Evolutionary conservation across 2,797 vertebrate genomes (phyloP).

Genomic region (Thamnophis elegans): DNA sequence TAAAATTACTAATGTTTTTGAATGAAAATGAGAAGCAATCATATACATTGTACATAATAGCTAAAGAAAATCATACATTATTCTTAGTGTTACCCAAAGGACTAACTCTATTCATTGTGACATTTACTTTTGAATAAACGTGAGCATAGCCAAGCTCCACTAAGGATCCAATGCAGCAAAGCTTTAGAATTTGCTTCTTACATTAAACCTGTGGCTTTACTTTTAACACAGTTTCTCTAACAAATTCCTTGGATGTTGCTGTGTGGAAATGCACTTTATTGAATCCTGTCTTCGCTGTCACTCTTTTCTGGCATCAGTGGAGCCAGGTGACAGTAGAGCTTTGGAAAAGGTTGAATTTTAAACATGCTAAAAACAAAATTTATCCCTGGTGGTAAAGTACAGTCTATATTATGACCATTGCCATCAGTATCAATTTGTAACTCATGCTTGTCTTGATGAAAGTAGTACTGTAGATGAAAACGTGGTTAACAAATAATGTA

Average conservation of each 20-base stretch:
- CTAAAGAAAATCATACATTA: background rate
- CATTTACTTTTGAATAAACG: background rate
- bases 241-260: background rate
- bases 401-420: constrained; percentile 96
- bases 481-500: constrained; percentile 97
- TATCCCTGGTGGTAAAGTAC: constrained; percentile 87
- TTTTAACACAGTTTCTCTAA: background rate
- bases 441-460: constrained; percentile 88
- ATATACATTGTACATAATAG: background rate
- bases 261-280: background rate
- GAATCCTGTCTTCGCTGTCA: background rate
- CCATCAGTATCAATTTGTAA: constrained; percentile 96
- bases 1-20: too few species aligned
- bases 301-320: background rate
- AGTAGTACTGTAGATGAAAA: constrained; percentile 88
- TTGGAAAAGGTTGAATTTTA: constrained; percentile 36
- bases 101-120: background rate
- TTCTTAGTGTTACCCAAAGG: background rate
- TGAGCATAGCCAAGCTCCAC: background rate
- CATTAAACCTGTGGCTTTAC: background rate
- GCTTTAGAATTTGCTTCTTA: background rate
- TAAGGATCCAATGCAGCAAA: background rate
- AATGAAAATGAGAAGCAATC: background rate
- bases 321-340: background rate
- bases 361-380: constrained; percentile 96